Evolutionary conservation across 2,113 vertebrate species (phyloP).

Genomic region (Aix galericulata): DNA sequence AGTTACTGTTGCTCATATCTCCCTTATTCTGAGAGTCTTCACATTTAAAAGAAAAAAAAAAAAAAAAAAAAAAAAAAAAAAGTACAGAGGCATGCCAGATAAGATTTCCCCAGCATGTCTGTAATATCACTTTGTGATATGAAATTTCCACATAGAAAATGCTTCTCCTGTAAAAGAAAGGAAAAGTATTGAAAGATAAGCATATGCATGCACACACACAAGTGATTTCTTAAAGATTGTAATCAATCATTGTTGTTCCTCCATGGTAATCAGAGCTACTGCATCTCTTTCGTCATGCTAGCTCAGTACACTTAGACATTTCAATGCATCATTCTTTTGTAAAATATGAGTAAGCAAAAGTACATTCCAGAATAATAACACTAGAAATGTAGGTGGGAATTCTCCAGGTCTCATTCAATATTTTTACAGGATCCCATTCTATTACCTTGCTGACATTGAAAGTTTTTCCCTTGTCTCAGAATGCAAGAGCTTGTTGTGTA

Average conservation of each 20-base stretch:
- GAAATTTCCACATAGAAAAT: background rate
- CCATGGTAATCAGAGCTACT: background rate
- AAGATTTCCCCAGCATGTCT: background rate
- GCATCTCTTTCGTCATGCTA: background rate
- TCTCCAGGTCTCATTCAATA: background rate
- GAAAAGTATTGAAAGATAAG: background rate
- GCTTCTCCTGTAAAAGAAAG: background rate
- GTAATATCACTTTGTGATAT: background rate
- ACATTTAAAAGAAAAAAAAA: background rate
- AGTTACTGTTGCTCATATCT: background rate
- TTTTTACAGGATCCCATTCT: background rate
- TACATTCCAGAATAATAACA: background rate
- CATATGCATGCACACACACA: rapidly evolving
- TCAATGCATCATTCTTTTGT: background rate
- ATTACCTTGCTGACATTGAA: background rate
- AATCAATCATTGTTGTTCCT: background rate
- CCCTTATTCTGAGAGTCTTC: background rate
- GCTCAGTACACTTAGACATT: background rate
- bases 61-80: background rate
- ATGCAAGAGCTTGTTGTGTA: background rate
- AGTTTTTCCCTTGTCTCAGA: background rate
- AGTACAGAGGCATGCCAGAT: background rate
- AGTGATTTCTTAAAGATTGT: slow-evolving; percentile 6
- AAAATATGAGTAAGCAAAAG: background rate
- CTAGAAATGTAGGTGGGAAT: background rate